Evolutionary conservation across 2,113 vertebrate species (phyloP).

Genomic region (Megaleporinus macrocephalus): DNA sequence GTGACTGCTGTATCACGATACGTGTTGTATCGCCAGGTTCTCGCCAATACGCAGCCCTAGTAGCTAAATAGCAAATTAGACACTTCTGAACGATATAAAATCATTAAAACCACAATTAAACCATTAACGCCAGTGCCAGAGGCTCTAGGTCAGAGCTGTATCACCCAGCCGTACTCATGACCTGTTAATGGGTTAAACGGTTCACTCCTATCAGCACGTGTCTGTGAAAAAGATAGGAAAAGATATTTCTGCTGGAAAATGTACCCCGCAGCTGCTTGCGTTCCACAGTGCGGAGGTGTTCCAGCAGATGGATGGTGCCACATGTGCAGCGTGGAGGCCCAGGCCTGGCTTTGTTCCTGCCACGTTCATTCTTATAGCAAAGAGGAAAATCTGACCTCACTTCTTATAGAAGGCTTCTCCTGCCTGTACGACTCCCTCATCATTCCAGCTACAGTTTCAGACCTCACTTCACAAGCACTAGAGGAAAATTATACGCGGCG

Average conservation of each 20-base stretch:
- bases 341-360: conserved; percentile 1
- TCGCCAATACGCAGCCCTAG: too few relatives aligned
- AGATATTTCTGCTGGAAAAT: neutral
- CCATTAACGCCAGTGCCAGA: too few relatives aligned
- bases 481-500: conserved; percentile 13
- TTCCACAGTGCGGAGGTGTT: conserved; percentile 7
- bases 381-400: conserved; percentile 54
- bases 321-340: conserved; percentile 33
- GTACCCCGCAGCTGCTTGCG: neutral
- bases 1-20: too few relatives aligned
- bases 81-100: too few relatives aligned
- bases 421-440: conserved; percentile 17
- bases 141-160: too few relatives aligned
- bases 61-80: too few relatives aligned
- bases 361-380: neutral
- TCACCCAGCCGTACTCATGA: too few relatives aligned
- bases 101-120: too few relatives aligned
- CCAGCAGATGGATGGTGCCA: conserved; percentile 19
- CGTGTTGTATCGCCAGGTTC: too few relatives aligned
- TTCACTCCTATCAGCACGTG: neutral
- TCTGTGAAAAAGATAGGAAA: neutral
- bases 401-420: conserved; percentile 26
- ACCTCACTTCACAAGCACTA: neutral
- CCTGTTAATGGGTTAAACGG: too few relatives aligned
- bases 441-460: conserved; percentile 14